Evolutionary conservation across 2,797 vertebrate species (phyloP).

Genomic region (Helostoma temminkii): DNA sequence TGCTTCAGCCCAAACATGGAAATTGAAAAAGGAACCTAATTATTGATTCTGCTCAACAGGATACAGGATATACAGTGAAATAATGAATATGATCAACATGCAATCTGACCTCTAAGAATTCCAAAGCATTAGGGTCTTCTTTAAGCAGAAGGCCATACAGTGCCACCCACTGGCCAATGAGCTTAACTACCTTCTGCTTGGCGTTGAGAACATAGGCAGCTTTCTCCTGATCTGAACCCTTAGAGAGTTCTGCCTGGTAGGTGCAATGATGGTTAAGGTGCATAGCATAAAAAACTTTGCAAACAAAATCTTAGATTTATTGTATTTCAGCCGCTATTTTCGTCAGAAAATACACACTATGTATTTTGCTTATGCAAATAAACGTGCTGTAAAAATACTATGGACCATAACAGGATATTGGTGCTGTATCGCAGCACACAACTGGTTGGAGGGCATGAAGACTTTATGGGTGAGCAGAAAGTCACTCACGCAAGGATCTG

Average conservation of each 20-base stretch:
- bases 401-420: constrained; percentile 89
- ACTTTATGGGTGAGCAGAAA: constrained; percentile 93
- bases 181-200: constrained; percentile 91
- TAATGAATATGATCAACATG: not conserved
- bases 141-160: constrained; percentile 88
- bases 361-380: not conserved
- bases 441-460: constrained; percentile 93
- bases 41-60: not conserved
- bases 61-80: not conserved
- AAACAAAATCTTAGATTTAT: not conserved
- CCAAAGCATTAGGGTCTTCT: constrained; percentile 84
- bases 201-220: constrained; percentile 86
- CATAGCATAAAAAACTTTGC: not conserved
- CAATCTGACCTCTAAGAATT: constrained; percentile 90
- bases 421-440: constrained; percentile 90
- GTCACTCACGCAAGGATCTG: constrained; percentile 91
- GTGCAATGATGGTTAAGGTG: constrained; percentile 87
- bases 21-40: constrained; percentile 6
- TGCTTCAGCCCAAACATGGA: constrained; percentile 72
- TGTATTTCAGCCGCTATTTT: not conserved
- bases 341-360: too few species aligned
- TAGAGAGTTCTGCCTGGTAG: constrained; percentile 87
- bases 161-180: constrained; percentile 92
- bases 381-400: not conserved
- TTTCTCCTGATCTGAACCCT: constrained; percentile 91